Evolutionary conservation across 2,113 vertebrate species (phyloP).

Genomic region (Trogon melanurus): DNA sequence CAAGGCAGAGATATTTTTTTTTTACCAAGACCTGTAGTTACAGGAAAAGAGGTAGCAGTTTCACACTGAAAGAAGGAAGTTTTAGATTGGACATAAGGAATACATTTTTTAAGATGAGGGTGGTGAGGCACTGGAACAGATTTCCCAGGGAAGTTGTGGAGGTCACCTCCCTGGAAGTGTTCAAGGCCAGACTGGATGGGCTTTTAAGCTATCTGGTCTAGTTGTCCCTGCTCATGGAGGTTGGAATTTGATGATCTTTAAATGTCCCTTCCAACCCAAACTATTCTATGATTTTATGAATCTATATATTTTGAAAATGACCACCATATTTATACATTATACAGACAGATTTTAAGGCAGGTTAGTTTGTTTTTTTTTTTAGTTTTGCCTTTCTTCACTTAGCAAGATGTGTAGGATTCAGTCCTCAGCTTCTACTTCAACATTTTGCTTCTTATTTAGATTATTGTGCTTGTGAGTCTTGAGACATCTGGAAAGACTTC

Average conservation of each 20-base stretch:
- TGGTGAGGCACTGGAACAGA: background rate
- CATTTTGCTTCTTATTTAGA: background rate
- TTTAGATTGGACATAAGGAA: background rate
- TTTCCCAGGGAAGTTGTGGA: background rate
- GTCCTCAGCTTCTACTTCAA: background rate
- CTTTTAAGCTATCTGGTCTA: background rate
- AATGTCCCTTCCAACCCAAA: too few species aligned
- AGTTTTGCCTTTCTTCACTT: background rate
- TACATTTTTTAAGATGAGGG: background rate
- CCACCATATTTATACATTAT: background rate
- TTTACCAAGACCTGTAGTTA: background rate
- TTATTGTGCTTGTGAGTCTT: background rate
- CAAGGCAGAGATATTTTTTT: background rate
- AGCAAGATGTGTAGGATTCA: background rate
- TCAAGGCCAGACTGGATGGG: background rate
- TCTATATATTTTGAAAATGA: background rate
- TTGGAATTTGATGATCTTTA: background rate
- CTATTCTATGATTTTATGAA: background rate
- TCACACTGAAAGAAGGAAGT: background rate
- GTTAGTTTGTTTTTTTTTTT: background rate
- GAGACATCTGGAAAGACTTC: background rate
- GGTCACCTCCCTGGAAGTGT: background rate
- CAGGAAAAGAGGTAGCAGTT: background rate
- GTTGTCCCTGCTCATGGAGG: background rate
- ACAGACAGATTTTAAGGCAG: background rate